These are phyloP conservation scores for Sebastes steindachneri DNA, from an alignment of 2,797 vertebrate species.

Conservation along the genomic window DNA sequence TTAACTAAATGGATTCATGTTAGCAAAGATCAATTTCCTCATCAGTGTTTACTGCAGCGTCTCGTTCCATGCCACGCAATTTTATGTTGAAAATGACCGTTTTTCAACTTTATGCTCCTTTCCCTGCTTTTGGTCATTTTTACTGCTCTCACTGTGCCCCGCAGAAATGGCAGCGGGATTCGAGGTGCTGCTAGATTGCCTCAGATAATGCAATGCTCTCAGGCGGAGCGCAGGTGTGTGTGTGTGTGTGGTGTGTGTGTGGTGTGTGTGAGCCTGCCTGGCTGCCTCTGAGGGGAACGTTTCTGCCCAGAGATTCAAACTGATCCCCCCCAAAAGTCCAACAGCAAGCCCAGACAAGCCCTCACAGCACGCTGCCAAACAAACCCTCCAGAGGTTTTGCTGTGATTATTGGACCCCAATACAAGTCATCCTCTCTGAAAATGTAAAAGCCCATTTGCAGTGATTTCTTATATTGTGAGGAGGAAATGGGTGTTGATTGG, in stretches of 20 bases:
- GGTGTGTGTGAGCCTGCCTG: slow-evolving; percentile 10
- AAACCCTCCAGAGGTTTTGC: slow-evolving; percentile 41
- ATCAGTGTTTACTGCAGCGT: slow-evolving; percentile 42
- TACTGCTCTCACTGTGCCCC: slow-evolving; percentile 34
- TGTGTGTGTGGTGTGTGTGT: slow-evolving; percentile 22
- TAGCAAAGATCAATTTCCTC: slow-evolving; percentile 46
- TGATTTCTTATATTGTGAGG: slow-evolving; percentile 37
- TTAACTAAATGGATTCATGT: slow-evolving; percentile 36
- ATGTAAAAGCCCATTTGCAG: slow-evolving; percentile 25
- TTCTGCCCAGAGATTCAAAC: slow-evolving; percentile 47
- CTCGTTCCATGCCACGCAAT: slow-evolving; percentile 14
- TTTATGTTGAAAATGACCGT: slow-evolving; percentile 36
- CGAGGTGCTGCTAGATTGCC: slow-evolving; percentile 56
- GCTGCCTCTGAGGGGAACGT: slow-evolving; percentile 33
- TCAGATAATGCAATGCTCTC: slow-evolving; percentile 65
- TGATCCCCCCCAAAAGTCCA: slow-evolving; percentile 48
- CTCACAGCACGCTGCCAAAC: slow-evolving; percentile 32
- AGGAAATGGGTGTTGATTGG: slow-evolving; percentile 60
- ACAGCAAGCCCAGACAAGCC: slow-evolving; percentile 59
- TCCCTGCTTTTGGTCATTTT: slow-evolving; percentile 58
- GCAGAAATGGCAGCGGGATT: slow-evolving; percentile 51
- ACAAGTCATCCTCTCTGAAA: slow-evolving; percentile 26
- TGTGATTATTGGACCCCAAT: slow-evolving; percentile 38
- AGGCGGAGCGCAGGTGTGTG: slow-evolving; percentile 47
- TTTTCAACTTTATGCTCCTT: slow-evolving; percentile 44